These are phyloP conservation scores for Tricholauxania praeusta DNA, from an alignment of 2,888 invertebrate genomes.

Conservation along the genomic window DNA sequence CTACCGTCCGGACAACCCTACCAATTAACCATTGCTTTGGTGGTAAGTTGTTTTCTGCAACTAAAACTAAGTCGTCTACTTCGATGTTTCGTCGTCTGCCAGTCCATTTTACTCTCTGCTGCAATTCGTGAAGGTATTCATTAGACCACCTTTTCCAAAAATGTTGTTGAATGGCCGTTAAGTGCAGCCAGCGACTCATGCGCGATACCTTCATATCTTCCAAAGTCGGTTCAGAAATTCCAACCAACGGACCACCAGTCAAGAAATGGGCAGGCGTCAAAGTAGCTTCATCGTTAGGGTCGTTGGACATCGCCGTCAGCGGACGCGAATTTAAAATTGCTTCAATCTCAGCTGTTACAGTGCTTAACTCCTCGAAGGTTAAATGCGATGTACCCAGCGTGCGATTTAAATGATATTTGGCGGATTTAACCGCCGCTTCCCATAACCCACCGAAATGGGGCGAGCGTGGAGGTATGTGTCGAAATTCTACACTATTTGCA, in stretches of 20 bases:
- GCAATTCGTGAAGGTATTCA: slow-evolving; percentile 18
- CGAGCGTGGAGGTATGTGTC: slow-evolving; percentile 41
- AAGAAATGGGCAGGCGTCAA: slow-evolving; percentile 39
- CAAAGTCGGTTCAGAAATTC: slow-evolving; percentile 32
- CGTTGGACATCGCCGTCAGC: slow-evolving; percentile 21
- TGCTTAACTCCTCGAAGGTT: slow-evolving; percentile 38
- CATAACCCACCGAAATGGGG: slow-evolving; percentile 44
- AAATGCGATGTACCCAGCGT: slow-evolving; percentile 34
- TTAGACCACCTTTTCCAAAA: slow-evolving; percentile 28
- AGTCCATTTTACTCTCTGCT: slow-evolving; percentile 10
- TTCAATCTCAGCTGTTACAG: slow-evolving; percentile 23
- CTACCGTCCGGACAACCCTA: background rate
- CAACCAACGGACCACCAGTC: too few species aligned
- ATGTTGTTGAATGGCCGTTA: slow-evolving; percentile 31
- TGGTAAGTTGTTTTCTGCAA: background rate
- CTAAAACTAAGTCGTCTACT: background rate
- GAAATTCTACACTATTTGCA: slow-evolving; percentile 37
- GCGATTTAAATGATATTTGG: slow-evolving; percentile 35
- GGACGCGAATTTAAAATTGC: slow-evolving; percentile 16
- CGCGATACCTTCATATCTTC: slow-evolving; percentile 19
- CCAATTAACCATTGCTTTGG: background rate
- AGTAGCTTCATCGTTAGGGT: slow-evolving; percentile 30
- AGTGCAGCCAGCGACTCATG: slow-evolving; percentile 12
- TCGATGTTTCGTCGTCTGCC: background rate
- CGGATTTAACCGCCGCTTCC: slow-evolving; percentile 44